Conservation (phyloP, 2,888 invertebrate genomes). For the Prenolepis imparis region DNA sequence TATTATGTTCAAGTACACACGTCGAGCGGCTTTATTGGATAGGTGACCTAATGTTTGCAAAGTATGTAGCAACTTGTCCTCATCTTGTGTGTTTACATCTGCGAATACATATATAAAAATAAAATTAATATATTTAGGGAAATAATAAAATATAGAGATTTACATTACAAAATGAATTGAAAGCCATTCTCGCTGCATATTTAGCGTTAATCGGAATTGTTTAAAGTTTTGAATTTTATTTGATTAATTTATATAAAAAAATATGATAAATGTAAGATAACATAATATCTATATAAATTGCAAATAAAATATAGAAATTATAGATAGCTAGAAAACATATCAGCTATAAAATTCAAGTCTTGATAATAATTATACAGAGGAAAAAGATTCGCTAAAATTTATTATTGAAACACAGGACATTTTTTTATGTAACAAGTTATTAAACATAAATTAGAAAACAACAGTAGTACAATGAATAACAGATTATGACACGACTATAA, state of each 20-base stretch:
- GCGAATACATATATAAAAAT: conserved; percentile 53
- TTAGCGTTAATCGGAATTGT: not conserved
- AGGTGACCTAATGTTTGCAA: conserved; percentile 91
- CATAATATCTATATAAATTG: not conserved
- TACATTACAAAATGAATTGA: not conserved
- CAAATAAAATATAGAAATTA: not conserved
- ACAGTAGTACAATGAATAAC: not conserved
- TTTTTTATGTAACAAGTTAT: not conserved
- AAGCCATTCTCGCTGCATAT: not conserved
- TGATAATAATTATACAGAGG: not conserved
- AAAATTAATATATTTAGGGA: conserved; percentile 54
- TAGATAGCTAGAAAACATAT: not conserved
- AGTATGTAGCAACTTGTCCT: conserved; percentile 91
- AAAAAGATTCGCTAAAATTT: not conserved
- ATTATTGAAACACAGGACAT: not conserved
- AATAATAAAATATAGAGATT: not conserved
- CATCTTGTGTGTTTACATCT: conserved; percentile 87
- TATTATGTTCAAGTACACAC: conserved; percentile 90
- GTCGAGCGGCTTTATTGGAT: conserved; percentile 91
- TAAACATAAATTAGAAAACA: not conserved
- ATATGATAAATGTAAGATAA: not conserved
- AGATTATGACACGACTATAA: not conserved
- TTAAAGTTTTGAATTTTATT: not conserved
- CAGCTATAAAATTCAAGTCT: not conserved
- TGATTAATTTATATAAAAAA: conserved; percentile 4